Evolutionary conservation across 2,888 invertebrate species (phyloP), one percentile per base, ranked within the genome.

Genomic region (Pseudococcus jackbeardsleyi): DNA sequence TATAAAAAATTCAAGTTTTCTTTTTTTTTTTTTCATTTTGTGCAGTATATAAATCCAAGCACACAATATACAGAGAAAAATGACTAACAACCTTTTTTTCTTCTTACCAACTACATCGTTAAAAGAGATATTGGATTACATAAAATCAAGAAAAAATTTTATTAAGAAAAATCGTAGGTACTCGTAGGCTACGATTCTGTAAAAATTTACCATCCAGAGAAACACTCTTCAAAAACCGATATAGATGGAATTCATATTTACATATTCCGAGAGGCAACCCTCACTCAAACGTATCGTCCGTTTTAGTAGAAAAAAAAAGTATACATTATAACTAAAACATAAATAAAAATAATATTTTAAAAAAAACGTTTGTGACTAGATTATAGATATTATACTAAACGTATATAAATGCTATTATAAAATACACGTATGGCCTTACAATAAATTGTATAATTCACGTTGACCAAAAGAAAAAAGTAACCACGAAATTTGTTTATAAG

Each of bases 331-430:
- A 79, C 79, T 79, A 79, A 33, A 79, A 79, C 79, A 79, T 79
- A 79, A 46, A 33, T 79, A 79, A 79, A 79, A 79, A 79, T 79
- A 46, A 79, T 79, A 46, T n/a, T 42, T 79, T 72, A 72, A 72
- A 79, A 46, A 79, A 79, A 79, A 79, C 79, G 79, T 79, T 79
- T 79, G 79, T 79, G 79, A 79, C 79, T 79, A 79, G 79, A 79
- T 79, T 79, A 79, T 79, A 72, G 79, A 33, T 79, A 19, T 46
- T 39, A 39, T 46, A 79, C 79, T 79, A 79, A 46, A 79, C 79
- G 79, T 79, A 79, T 79, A 79, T 79, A 79, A 79, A 79, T 79
- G 79, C 46, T 79, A 79, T 46, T 79, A 79, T 79, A 79, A 79
- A 79, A 79, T 46, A 79, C 79, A 79, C 79, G 79, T 42, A 79